phyloP scores from a whole-genome alignment of 1,140 invertebrate species.

The Camponotus pennsylvanicus region DNA sequence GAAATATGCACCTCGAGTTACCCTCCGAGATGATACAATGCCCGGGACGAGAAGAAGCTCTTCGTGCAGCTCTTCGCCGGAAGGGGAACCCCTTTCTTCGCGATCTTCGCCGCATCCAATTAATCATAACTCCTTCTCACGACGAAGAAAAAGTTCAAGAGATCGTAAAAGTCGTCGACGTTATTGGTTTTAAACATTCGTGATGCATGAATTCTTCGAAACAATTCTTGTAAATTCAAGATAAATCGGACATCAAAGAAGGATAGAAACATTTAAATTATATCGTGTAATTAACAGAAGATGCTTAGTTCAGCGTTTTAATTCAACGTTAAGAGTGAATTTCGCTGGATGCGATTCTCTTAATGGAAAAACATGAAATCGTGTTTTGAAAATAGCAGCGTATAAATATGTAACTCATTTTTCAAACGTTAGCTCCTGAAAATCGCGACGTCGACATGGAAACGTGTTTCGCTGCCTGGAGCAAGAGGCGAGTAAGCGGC shows the following conservation, averaged over 20 bases:
- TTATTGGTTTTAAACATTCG: not conserved
- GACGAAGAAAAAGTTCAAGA: not conserved
- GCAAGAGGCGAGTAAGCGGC: not conserved
- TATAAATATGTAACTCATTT: not conserved
- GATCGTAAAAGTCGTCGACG: not conserved
- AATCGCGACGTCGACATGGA: slow-evolving; percentile 1
- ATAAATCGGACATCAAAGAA: not conserved
- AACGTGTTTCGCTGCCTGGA: not conserved
- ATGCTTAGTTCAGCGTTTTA: not conserved
- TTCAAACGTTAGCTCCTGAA: slow-evolving; percentile 9
- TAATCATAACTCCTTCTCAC: slow-evolving; percentile 11
- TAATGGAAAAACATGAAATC: not conserved
- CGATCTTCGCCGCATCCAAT: slow-evolving; percentile 21
- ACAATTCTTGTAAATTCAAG: not conserved
- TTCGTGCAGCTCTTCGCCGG: not conserved
- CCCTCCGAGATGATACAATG: slow-evolving; percentile 29
- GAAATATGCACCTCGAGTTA: slow-evolving; percentile 67
- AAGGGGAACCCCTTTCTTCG: slow-evolving; percentile 13
- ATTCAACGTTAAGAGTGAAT: not conserved
- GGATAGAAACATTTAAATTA: not conserved
- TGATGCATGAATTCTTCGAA: not conserved
- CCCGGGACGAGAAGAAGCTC: not conserved
- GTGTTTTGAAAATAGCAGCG: not conserved
- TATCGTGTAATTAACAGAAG: not conserved
- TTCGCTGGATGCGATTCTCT: not conserved